A percentile compares a stretch with the other conserved stretches of the same genome.
These are phyloP conservation scores for Eretmochelys imbricata DNA, from an alignment of 2,113 vertebrate species.

Conservation along the genomic window DNA sequence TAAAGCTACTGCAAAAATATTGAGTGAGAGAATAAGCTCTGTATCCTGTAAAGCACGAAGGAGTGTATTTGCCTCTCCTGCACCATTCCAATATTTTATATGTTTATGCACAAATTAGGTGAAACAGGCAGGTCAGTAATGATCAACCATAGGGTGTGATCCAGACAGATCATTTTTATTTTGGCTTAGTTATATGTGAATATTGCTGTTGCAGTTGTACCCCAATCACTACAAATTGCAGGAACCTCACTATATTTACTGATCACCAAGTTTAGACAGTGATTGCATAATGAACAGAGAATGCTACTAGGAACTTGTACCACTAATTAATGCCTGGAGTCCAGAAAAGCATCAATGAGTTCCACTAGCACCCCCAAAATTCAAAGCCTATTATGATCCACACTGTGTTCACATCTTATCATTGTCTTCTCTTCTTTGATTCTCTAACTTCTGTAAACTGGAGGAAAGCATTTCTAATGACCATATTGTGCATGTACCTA, in stretches of 20 bases:
- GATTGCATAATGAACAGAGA: too few species aligned
- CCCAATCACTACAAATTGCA: too few species aligned
- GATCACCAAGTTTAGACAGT: too few species aligned
- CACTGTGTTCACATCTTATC: not conserved
- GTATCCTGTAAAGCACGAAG: not conserved
- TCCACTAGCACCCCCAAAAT: not conserved
- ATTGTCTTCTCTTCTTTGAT: not conserved
- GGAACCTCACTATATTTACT: too few species aligned
- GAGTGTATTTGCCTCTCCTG: not conserved
- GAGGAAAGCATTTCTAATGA: not conserved
- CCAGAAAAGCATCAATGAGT: not conserved
- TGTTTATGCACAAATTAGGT: too few species aligned
- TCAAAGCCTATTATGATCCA: fast-evolving
- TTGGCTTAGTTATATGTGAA: too few species aligned
- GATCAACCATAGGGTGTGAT: not conserved
- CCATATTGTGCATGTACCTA: not conserved
- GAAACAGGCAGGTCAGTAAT: not conserved
- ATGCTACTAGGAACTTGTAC: too few species aligned
- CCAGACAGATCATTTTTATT: too few species aligned
- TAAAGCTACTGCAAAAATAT: not conserved
- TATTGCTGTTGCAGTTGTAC: too few species aligned
- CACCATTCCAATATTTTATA: too few species aligned
- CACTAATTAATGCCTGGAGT: not conserved
- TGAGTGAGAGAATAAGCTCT: not conserved
- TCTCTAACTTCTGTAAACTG: not conserved